Evolutionary conservation across 2,888 invertebrate genomes (phyloP).

Genomic region (Rhingia rostrata): DNA sequence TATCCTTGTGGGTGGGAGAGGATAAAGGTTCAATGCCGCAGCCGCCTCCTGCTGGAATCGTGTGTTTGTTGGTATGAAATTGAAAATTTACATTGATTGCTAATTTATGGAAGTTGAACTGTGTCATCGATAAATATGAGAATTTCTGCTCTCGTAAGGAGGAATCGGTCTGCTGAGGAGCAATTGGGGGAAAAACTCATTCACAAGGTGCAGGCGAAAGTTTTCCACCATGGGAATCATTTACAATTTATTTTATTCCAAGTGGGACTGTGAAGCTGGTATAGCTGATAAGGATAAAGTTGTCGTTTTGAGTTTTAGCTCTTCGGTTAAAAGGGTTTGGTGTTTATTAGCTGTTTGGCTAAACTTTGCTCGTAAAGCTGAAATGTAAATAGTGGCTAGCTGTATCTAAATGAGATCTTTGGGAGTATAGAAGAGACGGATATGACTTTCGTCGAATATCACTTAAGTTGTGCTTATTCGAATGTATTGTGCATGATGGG

Average conservation of each 20-base stretch:
- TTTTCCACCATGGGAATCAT: constrained; percentile 51
- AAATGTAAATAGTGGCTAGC: constrained; percentile 13
- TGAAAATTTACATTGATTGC: constrained; percentile 74
- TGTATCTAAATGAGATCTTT: constrained; percentile 40
- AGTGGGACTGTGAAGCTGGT: constrained; percentile 52
- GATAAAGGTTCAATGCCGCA: constrained; percentile 39
- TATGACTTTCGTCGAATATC: no score
- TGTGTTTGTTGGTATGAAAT: constrained; percentile 69
- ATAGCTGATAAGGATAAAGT: constrained; percentile 68
- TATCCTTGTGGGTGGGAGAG: constrained; percentile 40
- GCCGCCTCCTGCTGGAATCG: constrained; percentile 34
- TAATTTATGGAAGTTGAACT: constrained; percentile 73
- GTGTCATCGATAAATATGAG: constrained; percentile 73
- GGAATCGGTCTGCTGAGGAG: background rate
- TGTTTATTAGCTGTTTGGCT: constrained; percentile 33
- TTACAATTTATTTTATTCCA: constrained; percentile 66
- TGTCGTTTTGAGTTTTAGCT: constrained; percentile 47
- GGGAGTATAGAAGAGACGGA: no score
- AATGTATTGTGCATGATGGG: no score
- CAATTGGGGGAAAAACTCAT: background rate
- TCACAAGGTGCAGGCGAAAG: constrained; percentile 45
- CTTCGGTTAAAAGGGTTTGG: constrained; percentile 30
- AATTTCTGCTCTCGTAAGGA: constrained; percentile 43
- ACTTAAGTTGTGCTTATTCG: no score
- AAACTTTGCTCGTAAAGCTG: constrained; percentile 57